Evolutionary conservation across 2,888 invertebrate genomes (phyloP), one percentile per base, ranked within the genome.

Genomic region (Machimus rusticus): DNA sequence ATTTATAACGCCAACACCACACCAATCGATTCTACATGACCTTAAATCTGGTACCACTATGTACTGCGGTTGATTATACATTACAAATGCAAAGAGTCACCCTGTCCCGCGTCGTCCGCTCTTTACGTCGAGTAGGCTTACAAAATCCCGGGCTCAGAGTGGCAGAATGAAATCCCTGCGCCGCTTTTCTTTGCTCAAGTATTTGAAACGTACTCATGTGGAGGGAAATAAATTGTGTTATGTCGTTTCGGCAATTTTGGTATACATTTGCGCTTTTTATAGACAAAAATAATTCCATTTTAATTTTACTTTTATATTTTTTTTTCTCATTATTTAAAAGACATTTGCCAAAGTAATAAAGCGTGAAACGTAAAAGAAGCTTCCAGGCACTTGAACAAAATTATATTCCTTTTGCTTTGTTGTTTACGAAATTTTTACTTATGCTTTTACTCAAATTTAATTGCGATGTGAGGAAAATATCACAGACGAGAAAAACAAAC

Each of bases 31-130:
- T 84, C 34, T 16, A 37, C n/a, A 37, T 84, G 82, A 84, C 82
- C 82, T 84, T 84, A 84, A 84, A 84, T 84, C 82, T 51, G 66
- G 82, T 66, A n/a, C 82, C 82, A 84, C 66, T 84, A 84, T 84
- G 66, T 84, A 82, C 66, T 55, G 43, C 43, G 78, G 78, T 66
- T 66, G 19, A 78, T 78, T 78, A 19, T 78, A 78, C 78, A 39
- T 43, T 78, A 9, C 37, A 19, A 39, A 78, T 78, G 78, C 46
- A 78, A 78, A 78, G 66, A 57, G 2, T 8, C 57, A 1, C 19
- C 57, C 19, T 57, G 4, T 28, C 66, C 23, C 14, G 66, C 1
- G 66, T 28, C 28, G 9, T 28, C 23, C 28, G 8, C 8, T 8
- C 9, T 23, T 19, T 66, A 66, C 66, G 66, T 23, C 23, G 66